Base-by-base conservation (phyloP, 2,113 vertebrate genomes). In the Nannobrachium achirus region DNA sequence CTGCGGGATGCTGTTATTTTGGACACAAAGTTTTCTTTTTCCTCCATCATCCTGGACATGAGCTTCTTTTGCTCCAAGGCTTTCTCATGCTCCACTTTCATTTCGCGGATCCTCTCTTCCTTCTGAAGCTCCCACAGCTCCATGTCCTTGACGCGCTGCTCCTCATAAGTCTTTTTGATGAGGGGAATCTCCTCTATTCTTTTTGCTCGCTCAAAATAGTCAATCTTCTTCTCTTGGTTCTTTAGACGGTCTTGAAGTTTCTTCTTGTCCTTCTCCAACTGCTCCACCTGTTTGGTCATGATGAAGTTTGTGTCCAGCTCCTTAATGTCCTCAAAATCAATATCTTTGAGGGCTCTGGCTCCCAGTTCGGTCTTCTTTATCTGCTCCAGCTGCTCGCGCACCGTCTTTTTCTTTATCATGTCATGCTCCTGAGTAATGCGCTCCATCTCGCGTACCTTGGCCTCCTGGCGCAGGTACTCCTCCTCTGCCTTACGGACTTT, bases 271-370 rank as follows among this genome's bases (percentile, higher is more conserved):
- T 99, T 99, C 86, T 99, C 98, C 46, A 99, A 89, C 55, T 99
- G 98, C 83, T 99, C 97, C 82, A 99, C 98, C 79, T 99, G 98
- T 87, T 99, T 99, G 66, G 97, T 97, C 98, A 99, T 99, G 86
- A 99, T 99, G 84, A 98, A 99, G 88, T 99, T 97, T n/a, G 97
- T 95, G 86, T 99, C 98, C 86, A 99, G 83, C 79, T 99, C 98
- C 85, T 99, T 97, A 76, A 99, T 94, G 78, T 99, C 94, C 94
- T 98, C 98, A 66, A 99, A 99, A 77, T 99, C 97, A n/a, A 99
- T 98, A 77, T 99, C 96, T 83, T 99, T 99, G 83, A 99, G 98
- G 0, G 98, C 98, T 81, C 99, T 99, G 71, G 97, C 98, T 73
- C 98, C 98, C 52, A 99, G 91, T 59, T 99, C 98, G 0, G 98